phyloP scores from a whole-genome alignment of 2,797 vertebrate genomes.

The Paedocypris micromegethes region DNA sequence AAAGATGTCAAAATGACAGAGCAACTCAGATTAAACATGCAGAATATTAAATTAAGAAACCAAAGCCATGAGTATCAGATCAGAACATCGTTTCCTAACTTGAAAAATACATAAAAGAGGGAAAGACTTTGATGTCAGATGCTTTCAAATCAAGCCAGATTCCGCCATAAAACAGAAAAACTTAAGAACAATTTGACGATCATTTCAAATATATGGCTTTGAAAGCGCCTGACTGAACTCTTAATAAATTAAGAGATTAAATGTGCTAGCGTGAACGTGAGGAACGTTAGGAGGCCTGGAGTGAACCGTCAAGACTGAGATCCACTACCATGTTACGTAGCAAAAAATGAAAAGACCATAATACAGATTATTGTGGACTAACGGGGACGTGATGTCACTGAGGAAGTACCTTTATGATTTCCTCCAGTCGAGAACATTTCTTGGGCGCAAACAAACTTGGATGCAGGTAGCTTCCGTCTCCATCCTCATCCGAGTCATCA shows the following conservation, averaged over 20 bases:
- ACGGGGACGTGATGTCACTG: not conserved
- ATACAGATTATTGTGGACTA: not conserved
- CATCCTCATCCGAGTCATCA: slow-evolving; percentile 74
- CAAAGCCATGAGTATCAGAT: slow-evolving; percentile 27
- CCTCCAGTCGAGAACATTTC: slow-evolving; percentile 85
- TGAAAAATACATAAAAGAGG: slow-evolving; percentile 31
- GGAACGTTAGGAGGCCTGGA: not conserved
- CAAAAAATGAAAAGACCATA: no score
- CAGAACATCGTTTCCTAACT: slow-evolving; percentile 28
- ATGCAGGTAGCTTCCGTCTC: slow-evolving; percentile 87
- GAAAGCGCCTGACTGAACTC: slow-evolving; percentile 29
- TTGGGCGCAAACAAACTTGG: slow-evolving; percentile 94
- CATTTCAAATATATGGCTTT: slow-evolving; percentile 26
- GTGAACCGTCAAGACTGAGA: not conserved
- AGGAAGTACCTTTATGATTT: slow-evolving; percentile 82
- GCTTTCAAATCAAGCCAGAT: slow-evolving; percentile 38
- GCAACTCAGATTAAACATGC: slow-evolving; percentile 22
- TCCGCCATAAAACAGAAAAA: slow-evolving; percentile 37
- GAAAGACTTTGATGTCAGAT: slow-evolving; percentile 39
- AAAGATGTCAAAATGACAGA: slow-evolving; percentile 22
- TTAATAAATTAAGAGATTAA: no score
- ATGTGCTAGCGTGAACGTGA: not conserved
- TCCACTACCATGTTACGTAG: no score
- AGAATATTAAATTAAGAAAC: slow-evolving; percentile 38
- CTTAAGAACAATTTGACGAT: slow-evolving; percentile 19